Percentiles rank a stretch among this genome's conserved stretches.
phyloP scores from a whole-genome alignment of 1,140 invertebrate genomes.

The Agrypnia vestita region DNA sequence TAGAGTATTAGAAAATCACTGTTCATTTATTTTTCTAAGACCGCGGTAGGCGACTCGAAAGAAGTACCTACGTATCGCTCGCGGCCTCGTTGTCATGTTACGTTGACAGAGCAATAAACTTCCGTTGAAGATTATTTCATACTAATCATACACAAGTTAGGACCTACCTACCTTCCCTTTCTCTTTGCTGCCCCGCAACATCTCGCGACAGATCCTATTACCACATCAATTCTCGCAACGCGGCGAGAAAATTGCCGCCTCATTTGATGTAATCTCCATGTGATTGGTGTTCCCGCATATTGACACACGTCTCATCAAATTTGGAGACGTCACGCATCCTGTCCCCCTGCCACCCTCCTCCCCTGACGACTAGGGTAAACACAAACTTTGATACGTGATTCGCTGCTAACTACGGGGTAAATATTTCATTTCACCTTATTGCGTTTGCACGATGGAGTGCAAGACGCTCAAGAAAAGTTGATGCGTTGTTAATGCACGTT shows the following conservation, averaged over 20 bases:
- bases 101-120: too few relatives aligned
- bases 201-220: not conserved
- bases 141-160: too few relatives aligned
- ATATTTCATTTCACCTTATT: constrained; percentile 21
- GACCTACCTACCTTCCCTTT: too few relatives aligned
- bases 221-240: too few relatives aligned
- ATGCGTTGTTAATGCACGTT: not conserved
- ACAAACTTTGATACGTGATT: not conserved
- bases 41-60: too few relatives aligned
- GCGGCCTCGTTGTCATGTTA: too few relatives aligned
- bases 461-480: not conserved
- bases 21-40: too few relatives aligned
- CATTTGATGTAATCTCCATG: not conserved
- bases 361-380: not conserved
- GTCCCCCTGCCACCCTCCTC: too few relatives aligned
- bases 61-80: too few relatives aligned
- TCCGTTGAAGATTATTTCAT: too few relatives aligned
- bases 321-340: constrained; percentile 5
- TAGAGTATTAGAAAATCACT: too few relatives aligned
- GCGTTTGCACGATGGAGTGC: not conserved
- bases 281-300: constrained; percentile 5
- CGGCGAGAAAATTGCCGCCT: not conserved
- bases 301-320: constrained; percentile 20
- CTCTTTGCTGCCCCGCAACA: not conserved
- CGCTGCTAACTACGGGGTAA: constrained; percentile 30